phyloP scores from a whole-genome alignment of 2,888 invertebrate genomes.

The Bhutanitis thaidina region DNA sequence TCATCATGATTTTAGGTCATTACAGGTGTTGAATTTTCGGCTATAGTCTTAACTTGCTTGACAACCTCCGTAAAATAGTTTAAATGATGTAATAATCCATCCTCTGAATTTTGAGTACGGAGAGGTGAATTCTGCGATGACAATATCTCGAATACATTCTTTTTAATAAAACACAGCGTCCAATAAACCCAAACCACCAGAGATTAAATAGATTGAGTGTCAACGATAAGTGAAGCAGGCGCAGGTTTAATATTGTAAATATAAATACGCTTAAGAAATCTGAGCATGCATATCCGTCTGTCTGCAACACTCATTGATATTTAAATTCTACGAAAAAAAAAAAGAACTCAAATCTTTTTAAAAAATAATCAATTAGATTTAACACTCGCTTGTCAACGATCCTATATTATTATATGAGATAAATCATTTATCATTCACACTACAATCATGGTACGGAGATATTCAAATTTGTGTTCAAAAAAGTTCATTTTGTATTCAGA shows the following conservation, averaged over 20 bases:
- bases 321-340: slow-evolving; percentile 22
- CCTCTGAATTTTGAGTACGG: no score
- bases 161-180: no score
- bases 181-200: no score
- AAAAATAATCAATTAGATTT: slow-evolving; percentile 30
- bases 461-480: slow-evolving; percentile 27
- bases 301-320: not conserved
- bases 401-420: slow-evolving; percentile 21
- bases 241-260: not conserved
- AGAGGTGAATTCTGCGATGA: no score
- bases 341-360: slow-evolving; percentile 22
- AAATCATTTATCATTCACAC: slow-evolving; percentile 27
- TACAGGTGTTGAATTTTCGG: no score
- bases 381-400: slow-evolving; percentile 21
- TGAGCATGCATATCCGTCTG: not conserved
- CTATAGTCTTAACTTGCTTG: no score
- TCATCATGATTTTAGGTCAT: no score
- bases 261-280: not conserved
- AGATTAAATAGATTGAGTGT: no score
- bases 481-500: slow-evolving; percentile 31
- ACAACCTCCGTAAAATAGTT: no score
- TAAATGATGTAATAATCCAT: no score
- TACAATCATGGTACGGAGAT: slow-evolving; percentile 26
- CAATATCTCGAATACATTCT: no score
- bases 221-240: not conserved